Percentiles rank a stretch among this genome's conserved stretches.
phyloP scores from a whole-genome alignment of 53 echinoderm and acorn worm species.

The Crossaster papposus region DNA sequence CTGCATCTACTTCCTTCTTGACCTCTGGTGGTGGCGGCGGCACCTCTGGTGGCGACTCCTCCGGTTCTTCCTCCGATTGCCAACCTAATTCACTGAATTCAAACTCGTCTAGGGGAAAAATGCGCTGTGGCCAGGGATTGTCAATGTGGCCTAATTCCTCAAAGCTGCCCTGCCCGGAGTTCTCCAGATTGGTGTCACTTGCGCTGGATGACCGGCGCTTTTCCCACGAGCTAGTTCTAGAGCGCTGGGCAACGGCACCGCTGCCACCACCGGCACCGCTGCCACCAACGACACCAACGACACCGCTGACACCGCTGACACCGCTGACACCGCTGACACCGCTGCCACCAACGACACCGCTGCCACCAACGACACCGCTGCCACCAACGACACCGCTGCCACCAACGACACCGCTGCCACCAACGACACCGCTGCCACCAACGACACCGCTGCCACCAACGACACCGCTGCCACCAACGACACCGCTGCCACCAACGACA shows the following conservation, averaged over 20 bases:
- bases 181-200: conserved; percentile 62
- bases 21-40: no score
- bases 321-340: not conserved
- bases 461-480: not conserved
- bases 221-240: conserved; percentile 66
- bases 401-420: not conserved
- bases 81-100: conserved; percentile 52
- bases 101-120: conserved; percentile 71
- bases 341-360: not conserved
- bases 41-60: no score
- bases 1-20: conserved; percentile 17
- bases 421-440: not conserved
- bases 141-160: conserved; percentile 42
- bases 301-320: not conserved
- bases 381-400: not conserved
- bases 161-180: conserved; percentile 22
- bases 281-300: not conserved
- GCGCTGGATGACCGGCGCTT: conserved; percentile 70
- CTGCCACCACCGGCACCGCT: not conserved
- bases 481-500: not conserved
- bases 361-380: not conserved
- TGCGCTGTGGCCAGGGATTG: conserved; percentile 63
- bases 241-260: not conserved
- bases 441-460: not conserved
- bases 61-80: not conserved